These are phyloP conservation scores for Melanchra persicariae DNA, from an alignment of 2,888 invertebrate species.

Conservation along the genomic window DNA sequence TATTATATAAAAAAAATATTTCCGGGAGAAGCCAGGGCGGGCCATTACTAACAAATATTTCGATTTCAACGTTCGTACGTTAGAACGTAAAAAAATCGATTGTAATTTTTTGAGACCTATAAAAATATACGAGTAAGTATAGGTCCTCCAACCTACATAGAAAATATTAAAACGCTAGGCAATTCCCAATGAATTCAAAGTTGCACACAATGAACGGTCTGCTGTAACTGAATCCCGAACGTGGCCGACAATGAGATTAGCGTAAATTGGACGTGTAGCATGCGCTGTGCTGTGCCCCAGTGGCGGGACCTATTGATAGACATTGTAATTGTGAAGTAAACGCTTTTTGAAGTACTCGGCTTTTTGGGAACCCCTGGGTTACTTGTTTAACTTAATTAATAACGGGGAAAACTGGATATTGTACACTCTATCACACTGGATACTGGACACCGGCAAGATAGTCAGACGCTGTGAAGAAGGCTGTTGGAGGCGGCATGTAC, in stretches of 20 bases:
- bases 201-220: constrained; percentile 44
- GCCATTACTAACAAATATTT: too few species aligned
- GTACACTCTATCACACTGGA: too few species aligned
- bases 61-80: too few species aligned
- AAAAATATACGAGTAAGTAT: too few species aligned
- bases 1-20: too few species aligned
- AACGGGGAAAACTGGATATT: too few species aligned
- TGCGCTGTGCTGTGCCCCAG: constrained; percentile 48
- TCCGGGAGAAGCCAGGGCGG: too few species aligned
- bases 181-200: constrained; percentile 56
- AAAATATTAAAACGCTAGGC: neutral
- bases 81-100: too few species aligned
- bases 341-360: constrained; percentile 19
- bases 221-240: constrained; percentile 60
- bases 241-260: constrained; percentile 59
- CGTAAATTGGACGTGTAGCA: constrained; percentile 66
- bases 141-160: neutral
- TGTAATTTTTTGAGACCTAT: too few species aligned
- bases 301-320: constrained; percentile 60
- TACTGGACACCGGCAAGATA: too few species aligned
- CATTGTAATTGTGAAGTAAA: constrained; percentile 37
- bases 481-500: too few species aligned
- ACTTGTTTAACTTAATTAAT: neutral
- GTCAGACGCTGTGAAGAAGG: too few species aligned
- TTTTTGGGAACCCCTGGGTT: neutral